Conservation (phyloP, 2,888 invertebrate species). For the Euphydryas editha region DNA sequence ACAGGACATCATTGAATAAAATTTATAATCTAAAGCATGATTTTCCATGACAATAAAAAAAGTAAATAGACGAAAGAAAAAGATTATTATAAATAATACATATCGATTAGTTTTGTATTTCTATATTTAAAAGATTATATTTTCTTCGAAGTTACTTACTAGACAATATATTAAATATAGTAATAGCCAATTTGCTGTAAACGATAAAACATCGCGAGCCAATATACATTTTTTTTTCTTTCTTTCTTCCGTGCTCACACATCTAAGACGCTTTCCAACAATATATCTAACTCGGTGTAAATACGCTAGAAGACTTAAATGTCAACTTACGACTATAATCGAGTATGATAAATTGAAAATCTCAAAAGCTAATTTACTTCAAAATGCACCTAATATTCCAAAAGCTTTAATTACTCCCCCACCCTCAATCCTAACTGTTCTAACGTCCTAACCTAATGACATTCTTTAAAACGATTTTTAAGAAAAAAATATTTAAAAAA, state of each 20-base stretch:
- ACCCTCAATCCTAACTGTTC: background rate
- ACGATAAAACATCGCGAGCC: background rate
- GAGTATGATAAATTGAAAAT: background rate
- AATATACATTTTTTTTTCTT: background rate
- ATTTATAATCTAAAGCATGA: no score
- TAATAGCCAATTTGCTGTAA: background rate
- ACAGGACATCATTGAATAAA: no score
- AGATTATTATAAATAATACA: background rate
- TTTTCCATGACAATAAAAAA: background rate
- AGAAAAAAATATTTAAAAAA: background rate
- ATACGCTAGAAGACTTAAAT: conserved; percentile 13
- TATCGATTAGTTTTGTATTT: background rate
- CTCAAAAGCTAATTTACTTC: conserved; percentile 2
- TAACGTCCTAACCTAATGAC: background rate
- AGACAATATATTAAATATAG: background rate
- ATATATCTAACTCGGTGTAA: conserved; percentile 9
- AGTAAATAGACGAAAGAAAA: background rate
- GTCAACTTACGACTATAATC: conserved; percentile 6
- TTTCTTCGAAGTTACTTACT: background rate
- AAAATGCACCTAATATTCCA: background rate
- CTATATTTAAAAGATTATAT: background rate
- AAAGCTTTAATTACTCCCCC: conserved; percentile 1
- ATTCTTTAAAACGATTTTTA: background rate
- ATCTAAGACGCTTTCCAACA: conserved; percentile 3
- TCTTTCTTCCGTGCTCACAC: conserved; percentile 2